Evolutionary conservation across 2,888 invertebrate genomes (phyloP).

Genomic region (Pristionchus entomophagus): DNA sequence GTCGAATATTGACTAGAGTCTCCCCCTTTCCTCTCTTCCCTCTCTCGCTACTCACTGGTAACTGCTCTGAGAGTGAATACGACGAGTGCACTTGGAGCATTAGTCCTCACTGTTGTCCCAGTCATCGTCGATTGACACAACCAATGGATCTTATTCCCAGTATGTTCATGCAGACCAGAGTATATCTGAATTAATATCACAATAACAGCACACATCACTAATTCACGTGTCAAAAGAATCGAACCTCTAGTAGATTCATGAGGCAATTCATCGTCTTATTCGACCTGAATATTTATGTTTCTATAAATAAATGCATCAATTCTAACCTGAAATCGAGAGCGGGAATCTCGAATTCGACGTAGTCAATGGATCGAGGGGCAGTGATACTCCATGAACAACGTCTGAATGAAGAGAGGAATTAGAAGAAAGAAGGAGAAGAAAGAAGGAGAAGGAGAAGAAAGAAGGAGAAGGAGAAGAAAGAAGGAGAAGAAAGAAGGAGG

Average conservation of each 20-base stretch:
- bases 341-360: slow-evolving; percentile 34
- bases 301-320: background rate
- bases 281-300: background rate
- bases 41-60: background rate
- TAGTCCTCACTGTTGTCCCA: background rate
- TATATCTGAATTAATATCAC: background rate
- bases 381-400: slow-evolving; percentile 34
- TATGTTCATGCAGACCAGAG: background rate
- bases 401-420: too few species aligned
- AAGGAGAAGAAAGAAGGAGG: too few species aligned
- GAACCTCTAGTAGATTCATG: slow-evolving; percentile 1
- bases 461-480: too few species aligned
- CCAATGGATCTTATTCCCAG: background rate
- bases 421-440: too few species aligned
- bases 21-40: too few species aligned
- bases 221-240: background rate
- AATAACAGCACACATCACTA: background rate
- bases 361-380: background rate
- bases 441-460: too few species aligned
- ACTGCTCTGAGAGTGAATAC: background rate
- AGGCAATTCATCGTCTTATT: background rate
- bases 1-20: too few species aligned
- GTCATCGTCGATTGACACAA: background rate
- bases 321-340: slow-evolving; percentile 12
- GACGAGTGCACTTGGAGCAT: slow-evolving; percentile 30